Conservation (phyloP, 2,113 vertebrate species). For the Microtus ochrogaster region DNA sequence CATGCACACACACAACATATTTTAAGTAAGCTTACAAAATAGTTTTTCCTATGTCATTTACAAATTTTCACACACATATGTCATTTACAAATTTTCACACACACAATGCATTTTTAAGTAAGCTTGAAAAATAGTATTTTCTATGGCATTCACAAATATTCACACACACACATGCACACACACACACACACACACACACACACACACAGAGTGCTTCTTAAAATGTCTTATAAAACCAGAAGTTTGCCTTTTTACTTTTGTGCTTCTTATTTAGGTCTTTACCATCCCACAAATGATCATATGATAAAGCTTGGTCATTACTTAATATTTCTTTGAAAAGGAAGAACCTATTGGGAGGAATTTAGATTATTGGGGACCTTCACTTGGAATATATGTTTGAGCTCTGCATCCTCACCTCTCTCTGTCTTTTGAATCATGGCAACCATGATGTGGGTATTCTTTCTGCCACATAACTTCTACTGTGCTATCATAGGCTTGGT, state of each 20-base stretch:
- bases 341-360: background rate
- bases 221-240: background rate
- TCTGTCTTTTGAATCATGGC: background rate
- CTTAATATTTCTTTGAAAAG: background rate
- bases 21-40: background rate
- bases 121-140: background rate
- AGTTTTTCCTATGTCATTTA: background rate
- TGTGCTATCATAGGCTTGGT: no score
- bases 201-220: background rate
- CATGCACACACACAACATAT: background rate
- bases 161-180: no score
- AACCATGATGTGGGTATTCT: background rate
- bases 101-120: background rate
- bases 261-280: background rate
- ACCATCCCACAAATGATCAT: background rate
- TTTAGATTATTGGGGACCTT: background rate
- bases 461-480: background rate
- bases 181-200: no score
- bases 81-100: background rate
- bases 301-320: background rate
- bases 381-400: background rate
- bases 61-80: background rate
- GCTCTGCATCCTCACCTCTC: background rate
- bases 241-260: background rate
- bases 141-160: background rate